Base-by-base conservation (phyloP, 2,113 vertebrate species). In the Antechinus stuartii region DNA sequence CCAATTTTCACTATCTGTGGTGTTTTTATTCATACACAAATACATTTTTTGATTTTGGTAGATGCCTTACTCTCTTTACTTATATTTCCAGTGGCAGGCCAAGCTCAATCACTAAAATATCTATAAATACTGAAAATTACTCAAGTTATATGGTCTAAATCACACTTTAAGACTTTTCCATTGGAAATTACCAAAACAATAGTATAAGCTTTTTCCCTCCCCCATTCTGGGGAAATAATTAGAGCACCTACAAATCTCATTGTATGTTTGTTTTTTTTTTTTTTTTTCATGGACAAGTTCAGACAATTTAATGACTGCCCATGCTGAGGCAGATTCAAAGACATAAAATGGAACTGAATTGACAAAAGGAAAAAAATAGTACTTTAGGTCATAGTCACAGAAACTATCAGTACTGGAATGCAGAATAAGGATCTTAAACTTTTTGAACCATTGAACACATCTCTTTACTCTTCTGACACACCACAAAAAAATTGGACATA, bases 341-440 rank as follows among this genome's bases (percentile, higher is more conserved):
- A 7, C 19, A 0, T 0, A 0, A 46, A 0, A 6, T 95, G 4
- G 47, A 10, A 54, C 0, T 89, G 2, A 4, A 46, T 30, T 57
- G 0, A 9, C 0, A 12, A 1, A 49, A 2, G 91, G 2, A 16
- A 93, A 92, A 35, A 92, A 95, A 92, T 84, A 7, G 30, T 30
- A 89, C 1, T 42, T 68, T 54, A 90, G 46, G 56, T 26, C 46
- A 0, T 46, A 55, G 27, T 47, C 47, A 1, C 23, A n/a, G 10
- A 52, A 55, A 42, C 76, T 9, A 54, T 11, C 1, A 5, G 9
- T 0, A 2, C 22, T 84, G 10, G 23, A 76, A 89, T 84, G 16
- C 55, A 14, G 22, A 53, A 7, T 12, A 0, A 89, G 16, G 27
- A 1, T 68, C 50, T 93, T 93, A 9, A 92, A 8, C 16, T 90